Conservation (phyloP, 2,888 invertebrate genomes). For the Xestobium rufovillosum region DNA sequence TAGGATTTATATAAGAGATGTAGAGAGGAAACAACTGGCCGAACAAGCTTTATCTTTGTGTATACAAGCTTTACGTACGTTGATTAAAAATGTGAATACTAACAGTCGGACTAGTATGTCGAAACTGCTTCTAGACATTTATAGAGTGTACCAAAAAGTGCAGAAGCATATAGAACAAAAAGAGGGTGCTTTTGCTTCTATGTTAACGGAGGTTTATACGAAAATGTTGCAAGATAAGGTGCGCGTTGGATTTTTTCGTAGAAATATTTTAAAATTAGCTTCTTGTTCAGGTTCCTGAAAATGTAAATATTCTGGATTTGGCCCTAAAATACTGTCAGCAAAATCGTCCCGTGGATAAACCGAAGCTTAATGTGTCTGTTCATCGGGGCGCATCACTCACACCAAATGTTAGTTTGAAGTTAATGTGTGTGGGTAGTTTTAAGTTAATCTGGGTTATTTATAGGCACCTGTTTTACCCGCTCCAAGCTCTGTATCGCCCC, state of each 20-base stretch:
- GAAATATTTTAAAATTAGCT: slow-evolving; percentile 2
- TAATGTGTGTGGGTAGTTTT: slow-evolving; percentile 11
- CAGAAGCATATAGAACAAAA: slow-evolving; percentile 56
- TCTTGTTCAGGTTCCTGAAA: slow-evolving; percentile 48
- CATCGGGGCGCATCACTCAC: slow-evolving; percentile 22
- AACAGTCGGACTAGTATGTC: slow-evolving; percentile 34
- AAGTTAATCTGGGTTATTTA: slow-evolving; percentile 1
- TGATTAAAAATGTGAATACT: slow-evolving; percentile 46
- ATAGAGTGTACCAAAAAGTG: slow-evolving; percentile 61
- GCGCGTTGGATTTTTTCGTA: slow-evolving; percentile 18
- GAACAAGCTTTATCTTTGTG: slow-evolving; percentile 71
- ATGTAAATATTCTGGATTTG: slow-evolving; percentile 55
- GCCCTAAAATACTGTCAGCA: slow-evolving; percentile 66
- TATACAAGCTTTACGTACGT: slow-evolving; percentile 59
- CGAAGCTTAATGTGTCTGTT: slow-evolving; percentile 37
- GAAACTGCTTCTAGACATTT: slow-evolving; percentile 49
- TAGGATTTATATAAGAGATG: slow-evolving; percentile 76
- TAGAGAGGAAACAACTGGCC: slow-evolving; percentile 73
- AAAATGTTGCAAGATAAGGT: slow-evolving; percentile 54
- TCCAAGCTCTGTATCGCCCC: slow-evolving; percentile 18
- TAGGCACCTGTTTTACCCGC: slow-evolving; percentile 29
- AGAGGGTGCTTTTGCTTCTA: slow-evolving; percentile 53
- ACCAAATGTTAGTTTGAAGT: slow-evolving; percentile 23
- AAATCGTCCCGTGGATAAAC: slow-evolving; percentile 51
- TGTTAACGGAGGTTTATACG: slow-evolving; percentile 65